Conservation (phyloP, 2,888 invertebrate species). For the Aspidapion aeneum region DNA sequence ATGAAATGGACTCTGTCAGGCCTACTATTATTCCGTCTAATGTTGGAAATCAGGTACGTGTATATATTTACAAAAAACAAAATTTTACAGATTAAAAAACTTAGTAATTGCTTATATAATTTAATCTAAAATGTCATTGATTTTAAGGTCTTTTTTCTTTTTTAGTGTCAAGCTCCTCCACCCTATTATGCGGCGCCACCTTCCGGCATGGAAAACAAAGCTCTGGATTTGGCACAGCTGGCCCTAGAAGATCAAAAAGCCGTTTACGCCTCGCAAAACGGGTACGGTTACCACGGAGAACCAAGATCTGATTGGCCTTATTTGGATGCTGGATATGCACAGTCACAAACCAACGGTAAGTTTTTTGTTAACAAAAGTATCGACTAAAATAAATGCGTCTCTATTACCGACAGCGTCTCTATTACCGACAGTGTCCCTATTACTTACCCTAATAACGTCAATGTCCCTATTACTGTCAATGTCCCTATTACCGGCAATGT, state of each 20-base stretch:
- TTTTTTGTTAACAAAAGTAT: too few relatives aligned
- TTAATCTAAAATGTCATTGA: too few relatives aligned
- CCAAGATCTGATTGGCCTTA: slow-evolving; percentile 23
- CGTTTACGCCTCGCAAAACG: slow-evolving; percentile 80
- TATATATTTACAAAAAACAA: not conserved
- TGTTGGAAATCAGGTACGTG: slow-evolving; percentile 22
- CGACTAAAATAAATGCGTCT: too few relatives aligned
- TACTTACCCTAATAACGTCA: too few relatives aligned
- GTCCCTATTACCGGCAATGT: too few relatives aligned
- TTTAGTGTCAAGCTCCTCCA: slow-evolving; percentile 80
- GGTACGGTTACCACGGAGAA: slow-evolving; percentile 73
- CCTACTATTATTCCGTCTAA: slow-evolving; percentile 71
- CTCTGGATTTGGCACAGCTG: slow-evolving; percentile 71
- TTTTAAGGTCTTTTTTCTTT: not conserved
- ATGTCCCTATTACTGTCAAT: too few relatives aligned
- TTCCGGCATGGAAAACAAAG: slow-evolving; percentile 87
- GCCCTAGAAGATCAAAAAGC: slow-evolving; percentile 85
- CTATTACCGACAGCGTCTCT: too few relatives aligned
- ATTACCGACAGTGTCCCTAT: too few relatives aligned
- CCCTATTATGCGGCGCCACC: slow-evolving; percentile 77
- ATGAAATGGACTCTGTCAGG: slow-evolving; percentile 85
- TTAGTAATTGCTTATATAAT: too few relatives aligned
- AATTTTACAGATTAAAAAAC: not conserved
- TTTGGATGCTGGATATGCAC: not conserved
- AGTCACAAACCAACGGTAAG: not conserved